phyloP scores from a whole-genome alignment of 2,888 invertebrate species.

The Aphelenchoides bicaudatus region DNA sequence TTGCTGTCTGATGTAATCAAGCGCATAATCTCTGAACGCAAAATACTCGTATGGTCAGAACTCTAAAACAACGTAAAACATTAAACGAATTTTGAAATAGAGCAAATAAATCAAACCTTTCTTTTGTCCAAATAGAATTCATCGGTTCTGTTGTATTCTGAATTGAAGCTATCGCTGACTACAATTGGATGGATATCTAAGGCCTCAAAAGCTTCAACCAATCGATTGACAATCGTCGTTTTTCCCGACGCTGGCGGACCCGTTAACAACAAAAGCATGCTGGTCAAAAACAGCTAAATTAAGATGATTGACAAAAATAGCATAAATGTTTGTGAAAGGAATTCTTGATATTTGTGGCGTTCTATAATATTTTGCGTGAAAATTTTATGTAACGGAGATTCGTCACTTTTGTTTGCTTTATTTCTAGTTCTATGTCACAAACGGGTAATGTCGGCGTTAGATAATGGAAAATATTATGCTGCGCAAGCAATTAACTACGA shows the following conservation, averaged over 20 bases:
- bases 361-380: too few species aligned
- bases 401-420: background rate
- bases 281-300: background rate
- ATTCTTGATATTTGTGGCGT: too few species aligned
- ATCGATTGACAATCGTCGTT: conserved; percentile 14
- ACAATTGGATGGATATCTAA: too few species aligned
- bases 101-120: background rate
- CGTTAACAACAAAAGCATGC: background rate
- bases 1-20: conserved; percentile 4
- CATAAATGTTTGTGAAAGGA: too few species aligned
- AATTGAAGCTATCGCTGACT: background rate
- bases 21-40: conserved; percentile 19
- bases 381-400: conserved; percentile 1
- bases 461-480: conserved; percentile 32
- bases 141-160: background rate
- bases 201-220: background rate
- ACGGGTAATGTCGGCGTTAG: conserved; percentile 23
- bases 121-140: background rate
- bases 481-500: conserved; percentile 32
- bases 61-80: conserved; percentile 6
- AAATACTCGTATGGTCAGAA: conserved; percentile 5
- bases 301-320: too few species aligned
- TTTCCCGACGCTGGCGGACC: conserved; percentile 12
- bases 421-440: background rate
- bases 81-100: background rate